Evolutionary conservation across 1,140 invertebrate genomes (phyloP), one percentile per base, ranked within the genome.

Genomic region (Mactra quadrangularis): DNA sequence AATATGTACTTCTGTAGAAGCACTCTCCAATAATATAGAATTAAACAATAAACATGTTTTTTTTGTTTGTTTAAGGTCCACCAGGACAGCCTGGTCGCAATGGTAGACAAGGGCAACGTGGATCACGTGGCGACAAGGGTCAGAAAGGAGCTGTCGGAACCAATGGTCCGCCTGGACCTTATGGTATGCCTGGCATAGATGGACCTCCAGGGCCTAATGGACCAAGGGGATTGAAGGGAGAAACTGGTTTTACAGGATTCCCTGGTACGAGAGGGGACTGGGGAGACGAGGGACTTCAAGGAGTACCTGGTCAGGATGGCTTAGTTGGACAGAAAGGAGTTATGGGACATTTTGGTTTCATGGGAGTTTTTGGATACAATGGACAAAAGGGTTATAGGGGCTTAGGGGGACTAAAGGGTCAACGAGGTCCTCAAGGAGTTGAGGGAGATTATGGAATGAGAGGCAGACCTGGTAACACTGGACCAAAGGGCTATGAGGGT

Each of bases 81-180:
- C 66, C 50, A 15, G 89, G 89, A 27, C 81, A 84, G 41, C 66
- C 86, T 50, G 89, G 89, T 25, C 55, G 72, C 57, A 31, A 95
- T 95, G 68, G 96, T 15, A 71, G 70, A 4, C 33, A 77, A 50
- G 92, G 92, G 64, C 86, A 87, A 50, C 85, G 88, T 60, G 92
- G 92, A 7, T 82, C 84, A n/a, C 81, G 82, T 55, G 92, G 92
- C 41, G 85, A 86, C 57, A 91, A 87, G 83, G 96, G 96, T 47
- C 96, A 96, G 91, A 94, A 96, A 89, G 96, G 79, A 27, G 25
- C 38, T 9, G 4, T 3, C 15, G 79, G 79, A 22, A 52, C 45
- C n/a, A 3, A 19, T 11, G 79, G 79, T 3, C 68, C 68, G 0
- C 79, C 79, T 17, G 79, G 79, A n/a, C 45, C 68, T 6, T 74